Base-by-base conservation (phyloP, 2,888 invertebrate species). In the Leucophenga maculata region DNA sequence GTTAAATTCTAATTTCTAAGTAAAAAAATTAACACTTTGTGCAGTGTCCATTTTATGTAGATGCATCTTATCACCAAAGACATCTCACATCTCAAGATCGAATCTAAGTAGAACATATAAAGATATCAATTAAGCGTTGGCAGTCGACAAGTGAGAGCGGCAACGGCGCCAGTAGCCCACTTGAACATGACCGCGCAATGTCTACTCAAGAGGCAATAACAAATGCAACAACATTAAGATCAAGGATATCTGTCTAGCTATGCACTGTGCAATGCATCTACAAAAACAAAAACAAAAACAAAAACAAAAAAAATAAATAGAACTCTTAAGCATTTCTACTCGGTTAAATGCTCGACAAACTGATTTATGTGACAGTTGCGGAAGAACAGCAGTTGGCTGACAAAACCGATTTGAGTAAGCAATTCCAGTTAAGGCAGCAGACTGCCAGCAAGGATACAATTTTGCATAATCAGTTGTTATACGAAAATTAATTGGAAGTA, bases 121-220 rank as follows among this genome's bases (percentile, higher is more conserved):
- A 14, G 14, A 59, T 14, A 59, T 22, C 59, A 59, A 59, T 26
- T 26, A 59, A 26, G 1, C n/a, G n/a, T n/a, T n/a, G 22, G n/a
- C 57, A 31, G 9, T 39, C 9, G 11, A 1, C 11, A 52, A 57
- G n/a, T n/a, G n/a, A 57, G 31, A 31, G 3, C 8, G 8, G 8
- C 39, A 11, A 14, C 22, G 67, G 67, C 67, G 67, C 60, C 67
- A 67, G 59, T 50, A 50, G 50, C 60, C 8, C 67, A 67, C 67
- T 67, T 67, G 50, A 67, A 67, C 50, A 50, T 60, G 22, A 67
- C 67, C 55, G 44, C 32, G 26, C 60, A 39, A 22, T 39, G 39
- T 14, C 20, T 26, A 26, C 14, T 14, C 20, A 20, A 20, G 20
- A 16, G 20, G 18, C 22, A 14, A 6, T 6, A 18, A 57, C 13